These are phyloP conservation scores for Drosophila picticornis DNA, from an alignment of 2,888 invertebrate genomes.

Conservation along the genomic window DNA sequence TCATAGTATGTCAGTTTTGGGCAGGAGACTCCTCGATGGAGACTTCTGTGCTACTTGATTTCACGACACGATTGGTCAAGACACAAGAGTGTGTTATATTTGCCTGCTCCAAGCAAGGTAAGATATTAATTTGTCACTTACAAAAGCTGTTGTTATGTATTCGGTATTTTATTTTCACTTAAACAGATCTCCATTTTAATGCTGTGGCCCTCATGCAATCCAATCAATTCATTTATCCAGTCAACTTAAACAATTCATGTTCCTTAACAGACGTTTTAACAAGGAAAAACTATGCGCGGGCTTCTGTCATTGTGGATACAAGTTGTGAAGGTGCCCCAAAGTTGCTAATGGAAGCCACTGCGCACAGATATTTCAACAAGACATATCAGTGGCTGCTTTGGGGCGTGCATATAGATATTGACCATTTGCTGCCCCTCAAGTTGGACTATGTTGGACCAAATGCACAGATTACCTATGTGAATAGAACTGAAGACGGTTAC, in stretches of 20 bases:
- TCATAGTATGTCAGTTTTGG: neutral
- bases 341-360: slow-evolving; percentile 65
- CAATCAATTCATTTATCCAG: slow-evolving; percentile 60
- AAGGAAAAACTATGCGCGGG: slow-evolving; percentile 59
- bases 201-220: slow-evolving; percentile 46
- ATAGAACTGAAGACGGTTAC: slow-evolving; percentile 47
- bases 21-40: slow-evolving; percentile 38
- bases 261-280: slow-evolving; percentile 53
- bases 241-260: slow-evolving; percentile 54
- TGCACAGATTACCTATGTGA: slow-evolving; percentile 81
- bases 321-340: slow-evolving; percentile 51
- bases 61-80: slow-evolving; percentile 60
- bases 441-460: slow-evolving; percentile 79
- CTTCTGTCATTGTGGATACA: slow-evolving; percentile 73
- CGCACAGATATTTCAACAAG: slow-evolving; percentile 78
- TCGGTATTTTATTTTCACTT: neutral
- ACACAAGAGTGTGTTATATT: slow-evolving; percentile 68
- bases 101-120: slow-evolving; percentile 70
- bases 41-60: slow-evolving; percentile 54
- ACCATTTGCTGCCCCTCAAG: slow-evolving; percentile 50
- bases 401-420: slow-evolving; percentile 58
- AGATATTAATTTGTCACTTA: neutral
- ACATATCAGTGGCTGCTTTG: slow-evolving; percentile 83
- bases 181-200: slow-evolving; percentile 39
- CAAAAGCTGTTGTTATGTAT: too few species aligned